Evolutionary conservation across 2,113 vertebrate species (phyloP).

Genomic region (Alouatta palliata): DNA sequence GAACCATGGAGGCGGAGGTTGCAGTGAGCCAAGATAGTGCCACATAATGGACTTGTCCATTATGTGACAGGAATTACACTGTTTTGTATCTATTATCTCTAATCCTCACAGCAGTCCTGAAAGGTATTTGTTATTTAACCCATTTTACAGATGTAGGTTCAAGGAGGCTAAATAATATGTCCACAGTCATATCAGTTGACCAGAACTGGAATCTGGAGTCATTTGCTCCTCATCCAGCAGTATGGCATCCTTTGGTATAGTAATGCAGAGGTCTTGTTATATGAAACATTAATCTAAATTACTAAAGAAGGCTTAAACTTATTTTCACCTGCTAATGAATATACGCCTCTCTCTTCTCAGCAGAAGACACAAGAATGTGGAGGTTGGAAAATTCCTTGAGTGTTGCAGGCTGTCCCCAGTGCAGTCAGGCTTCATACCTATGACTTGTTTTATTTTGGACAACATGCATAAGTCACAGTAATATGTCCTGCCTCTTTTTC

Average conservation of each 20-base stretch:
- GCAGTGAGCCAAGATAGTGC: too few species aligned
- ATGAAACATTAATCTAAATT: neutral
- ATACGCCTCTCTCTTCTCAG: neutral
- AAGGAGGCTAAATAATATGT: neutral
- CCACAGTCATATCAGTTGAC: neutral
- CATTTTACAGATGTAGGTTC: neutral
- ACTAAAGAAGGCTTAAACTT: neutral
- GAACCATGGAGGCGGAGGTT: too few species aligned
- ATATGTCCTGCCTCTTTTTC: neutral
- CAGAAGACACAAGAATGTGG: neutral
- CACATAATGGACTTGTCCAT: neutral
- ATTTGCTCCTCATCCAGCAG: too few species aligned
- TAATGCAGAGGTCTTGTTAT: neutral
- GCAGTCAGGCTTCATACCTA: neutral
- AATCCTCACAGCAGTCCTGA: neutral
- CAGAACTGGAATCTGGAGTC: neutral
- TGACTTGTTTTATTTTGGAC: neutral
- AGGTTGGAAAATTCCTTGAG: neutral
- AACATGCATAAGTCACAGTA: neutral
- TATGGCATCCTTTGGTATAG: too few species aligned
- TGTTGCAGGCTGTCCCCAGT: neutral
- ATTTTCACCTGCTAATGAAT: neutral
- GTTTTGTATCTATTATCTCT: neutral
- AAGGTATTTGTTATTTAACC: neutral
- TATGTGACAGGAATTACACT: neutral